Conservation (phyloP, 2,113 vertebrate species). For the Myrmecophaga tridactyla region DNA sequence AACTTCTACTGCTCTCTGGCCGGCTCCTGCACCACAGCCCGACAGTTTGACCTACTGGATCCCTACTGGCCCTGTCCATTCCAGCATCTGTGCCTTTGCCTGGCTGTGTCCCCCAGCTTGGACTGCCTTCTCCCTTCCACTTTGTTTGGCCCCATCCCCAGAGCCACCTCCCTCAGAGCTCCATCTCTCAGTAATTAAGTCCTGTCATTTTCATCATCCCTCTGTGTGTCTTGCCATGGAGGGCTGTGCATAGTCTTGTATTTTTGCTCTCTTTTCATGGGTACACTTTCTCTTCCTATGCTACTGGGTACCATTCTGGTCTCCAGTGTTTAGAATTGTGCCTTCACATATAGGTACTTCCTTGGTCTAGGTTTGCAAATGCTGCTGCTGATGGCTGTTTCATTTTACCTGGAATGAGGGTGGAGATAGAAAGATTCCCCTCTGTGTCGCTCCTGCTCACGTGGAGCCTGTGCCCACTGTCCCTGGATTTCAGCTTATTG, state of each 20-base stretch:
- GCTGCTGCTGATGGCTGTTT: neutral
- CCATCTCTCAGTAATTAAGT: accelerated
- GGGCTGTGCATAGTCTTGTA: neutral
- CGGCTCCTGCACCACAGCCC: neutral
- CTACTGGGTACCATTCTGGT: neutral
- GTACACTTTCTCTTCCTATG: no score
- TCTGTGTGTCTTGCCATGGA: neutral
- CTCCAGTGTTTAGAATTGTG: neutral
- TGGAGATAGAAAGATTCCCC: accelerated
- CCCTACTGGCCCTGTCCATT: neutral
- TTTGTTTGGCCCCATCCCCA: neutral
- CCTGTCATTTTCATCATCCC: neutral
- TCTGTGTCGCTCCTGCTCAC: neutral
- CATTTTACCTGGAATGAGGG: neutral
- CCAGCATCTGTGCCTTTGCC: neutral
- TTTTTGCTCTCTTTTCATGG: neutral
- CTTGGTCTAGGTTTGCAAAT: neutral
- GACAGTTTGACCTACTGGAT: neutral
- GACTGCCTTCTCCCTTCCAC: neutral
- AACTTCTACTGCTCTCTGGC: neutral
- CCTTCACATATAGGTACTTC: neutral
- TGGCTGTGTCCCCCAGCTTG: neutral
- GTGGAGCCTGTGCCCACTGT: neutral
- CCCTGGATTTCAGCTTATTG: neutral
- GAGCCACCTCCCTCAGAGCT: neutral